phyloP scores from a whole-genome alignment of 2,888 invertebrate species.

The Phyllotreta cruciferae region DNA sequence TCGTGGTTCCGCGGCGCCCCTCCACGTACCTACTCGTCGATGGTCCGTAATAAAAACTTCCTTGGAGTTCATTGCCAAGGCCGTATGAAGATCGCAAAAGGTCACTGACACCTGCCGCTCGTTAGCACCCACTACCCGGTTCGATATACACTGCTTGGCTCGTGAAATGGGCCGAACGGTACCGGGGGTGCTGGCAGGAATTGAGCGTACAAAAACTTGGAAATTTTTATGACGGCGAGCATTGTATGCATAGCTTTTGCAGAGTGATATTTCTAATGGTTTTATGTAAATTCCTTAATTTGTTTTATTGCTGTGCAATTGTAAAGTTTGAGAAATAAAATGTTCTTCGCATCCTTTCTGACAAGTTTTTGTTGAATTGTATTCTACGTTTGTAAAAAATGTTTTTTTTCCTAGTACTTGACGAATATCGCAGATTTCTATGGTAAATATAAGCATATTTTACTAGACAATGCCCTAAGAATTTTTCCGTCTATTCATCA shows the following conservation, averaged over 20 bases:
- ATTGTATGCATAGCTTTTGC: no score
- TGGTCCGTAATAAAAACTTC: constrained; percentile 37
- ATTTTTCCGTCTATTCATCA: neutral
- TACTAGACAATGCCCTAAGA: neutral
- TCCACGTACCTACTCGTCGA: constrained; percentile 13
- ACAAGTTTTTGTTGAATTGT: no score
- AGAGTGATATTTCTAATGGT: no score
- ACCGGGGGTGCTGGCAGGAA: neutral
- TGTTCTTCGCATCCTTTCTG: no score
- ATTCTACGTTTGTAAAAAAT: no score
- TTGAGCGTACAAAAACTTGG: neutral
- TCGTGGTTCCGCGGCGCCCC: neutral
- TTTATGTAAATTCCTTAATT: no score
- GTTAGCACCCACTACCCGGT: constrained; percentile 39
- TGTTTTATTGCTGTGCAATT: no score
- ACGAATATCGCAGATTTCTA: no score
- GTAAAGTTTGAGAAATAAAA: no score
- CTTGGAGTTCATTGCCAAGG: constrained; percentile 50
- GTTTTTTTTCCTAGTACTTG: no score
- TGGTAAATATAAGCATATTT: no score
- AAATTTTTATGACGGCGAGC: no score
- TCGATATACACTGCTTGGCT: constrained; percentile 21
- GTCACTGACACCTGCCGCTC: constrained; percentile 42
- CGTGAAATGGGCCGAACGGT: neutral
- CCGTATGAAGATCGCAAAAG: constrained; percentile 50